Conservation (phyloP, 2,888 invertebrate species). For the Linnaemya tessellans region DNA sequence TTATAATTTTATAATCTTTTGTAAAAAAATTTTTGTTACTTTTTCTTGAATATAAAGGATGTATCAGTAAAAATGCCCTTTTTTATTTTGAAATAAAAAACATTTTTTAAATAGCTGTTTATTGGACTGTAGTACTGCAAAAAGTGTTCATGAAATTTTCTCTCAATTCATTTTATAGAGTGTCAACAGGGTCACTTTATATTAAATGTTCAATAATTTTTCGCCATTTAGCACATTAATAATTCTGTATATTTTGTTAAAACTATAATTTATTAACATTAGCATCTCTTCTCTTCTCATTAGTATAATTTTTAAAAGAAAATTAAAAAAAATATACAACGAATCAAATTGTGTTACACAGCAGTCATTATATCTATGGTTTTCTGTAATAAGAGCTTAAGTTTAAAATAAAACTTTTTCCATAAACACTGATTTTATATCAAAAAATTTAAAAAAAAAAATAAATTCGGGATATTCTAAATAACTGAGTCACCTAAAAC, state of each 20-base stretch:
- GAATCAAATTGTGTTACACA: conserved; percentile 8
- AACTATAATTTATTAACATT: conserved; percentile 58
- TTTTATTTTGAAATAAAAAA: no score
- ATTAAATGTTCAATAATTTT: background rate
- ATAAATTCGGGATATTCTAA: no score
- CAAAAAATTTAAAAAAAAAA: no score
- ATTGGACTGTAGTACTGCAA: no score
- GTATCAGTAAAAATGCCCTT: no score
- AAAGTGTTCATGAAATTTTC: no score
- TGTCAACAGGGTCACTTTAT: background rate
- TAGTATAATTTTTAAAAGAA: conserved; percentile 18
- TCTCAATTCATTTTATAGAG: background rate
- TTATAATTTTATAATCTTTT: no score
- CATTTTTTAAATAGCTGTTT: no score
- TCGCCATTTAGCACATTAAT: background rate
- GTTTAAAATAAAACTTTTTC: background rate
- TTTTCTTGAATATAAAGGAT: no score
- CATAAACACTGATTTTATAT: no score
- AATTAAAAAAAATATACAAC: conserved; percentile 16
- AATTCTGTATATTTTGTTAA: conserved; percentile 19
- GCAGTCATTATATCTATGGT: background rate
- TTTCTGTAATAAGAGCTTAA: background rate
- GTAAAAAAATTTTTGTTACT: no score
- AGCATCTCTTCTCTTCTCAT: background rate
- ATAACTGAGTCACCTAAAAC: no score